Conservation (phyloP, 2,797 vertebrate genomes). For the Enteromius treurensis region DNA sequence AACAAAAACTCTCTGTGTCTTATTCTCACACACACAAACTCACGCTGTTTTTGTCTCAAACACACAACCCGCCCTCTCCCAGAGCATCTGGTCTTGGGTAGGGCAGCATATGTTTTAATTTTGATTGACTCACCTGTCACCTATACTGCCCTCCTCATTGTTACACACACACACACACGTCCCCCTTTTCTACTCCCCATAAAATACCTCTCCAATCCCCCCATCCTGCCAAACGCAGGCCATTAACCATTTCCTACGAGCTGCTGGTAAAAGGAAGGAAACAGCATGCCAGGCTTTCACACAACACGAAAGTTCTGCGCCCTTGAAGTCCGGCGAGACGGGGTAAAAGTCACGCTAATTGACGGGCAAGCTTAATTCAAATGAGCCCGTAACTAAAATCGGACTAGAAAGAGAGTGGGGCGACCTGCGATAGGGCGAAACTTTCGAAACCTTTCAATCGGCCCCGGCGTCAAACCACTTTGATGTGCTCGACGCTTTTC, state of each 20-base stretch:
- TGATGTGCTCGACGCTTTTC: constrained; percentile 95
- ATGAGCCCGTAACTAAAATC: constrained; percentile 95
- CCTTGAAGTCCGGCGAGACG: constrained; percentile 86
- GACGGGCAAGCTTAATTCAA: constrained; percentile 93
- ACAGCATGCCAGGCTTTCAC: constrained; percentile 47
- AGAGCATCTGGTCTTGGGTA: constrained; percentile 55
- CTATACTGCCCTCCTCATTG: constrained; percentile 47
- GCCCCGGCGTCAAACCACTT: constrained; percentile 84
- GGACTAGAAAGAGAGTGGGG: constrained; percentile 85
- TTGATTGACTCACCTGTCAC: constrained; percentile 57
- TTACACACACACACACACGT: constrained; percentile 32
- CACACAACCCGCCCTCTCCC: constrained; percentile 27
- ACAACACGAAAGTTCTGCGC: constrained; percentile 74
- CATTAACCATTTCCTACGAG: constrained; percentile 73
- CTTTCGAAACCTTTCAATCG: constrained; percentile 91
- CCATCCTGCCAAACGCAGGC: constrained; percentile 62
- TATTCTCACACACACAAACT: constrained; percentile 27
- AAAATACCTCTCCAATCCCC: constrained; percentile 40
- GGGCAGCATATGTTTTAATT: constrained; percentile 57
- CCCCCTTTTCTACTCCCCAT: constrained; percentile 30
- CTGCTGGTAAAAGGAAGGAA: constrained; percentile 65
- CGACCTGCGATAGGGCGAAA: constrained; percentile 89
- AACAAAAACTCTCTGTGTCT: constrained; percentile 48
- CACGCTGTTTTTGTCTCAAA: constrained; percentile 37
- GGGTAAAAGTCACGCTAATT: constrained; percentile 85